phyloP scores from a whole-genome alignment of 2,113 vertebrate species.

The Aspidoscelis tigris region DNA sequence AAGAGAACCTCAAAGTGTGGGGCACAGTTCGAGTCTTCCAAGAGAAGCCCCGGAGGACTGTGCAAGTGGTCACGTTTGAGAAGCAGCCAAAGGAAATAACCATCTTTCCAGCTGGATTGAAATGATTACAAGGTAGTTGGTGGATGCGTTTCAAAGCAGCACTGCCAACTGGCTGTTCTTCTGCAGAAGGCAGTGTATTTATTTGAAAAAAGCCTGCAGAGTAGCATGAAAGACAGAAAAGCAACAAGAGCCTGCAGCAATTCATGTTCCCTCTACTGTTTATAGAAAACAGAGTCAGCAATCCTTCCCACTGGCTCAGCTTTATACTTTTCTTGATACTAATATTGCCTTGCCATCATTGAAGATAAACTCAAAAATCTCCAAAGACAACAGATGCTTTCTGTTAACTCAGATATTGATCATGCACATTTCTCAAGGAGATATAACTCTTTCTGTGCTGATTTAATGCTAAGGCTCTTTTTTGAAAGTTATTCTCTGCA shows the following conservation, averaged over 20 bases:
- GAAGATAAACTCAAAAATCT: slow-evolving; percentile 18
- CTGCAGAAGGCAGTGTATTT: slow-evolving; percentile 29
- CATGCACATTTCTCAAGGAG: neutral
- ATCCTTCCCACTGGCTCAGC: slow-evolving; percentile 7
- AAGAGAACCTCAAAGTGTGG: neutral
- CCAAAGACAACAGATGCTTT: slow-evolving; percentile 9
- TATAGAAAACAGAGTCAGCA: slow-evolving; percentile 37
- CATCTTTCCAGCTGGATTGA: slow-evolving; percentile 32
- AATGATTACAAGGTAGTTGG: slow-evolving; percentile 33
- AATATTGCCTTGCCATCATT: neutral
- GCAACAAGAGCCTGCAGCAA: slow-evolving; percentile 16
- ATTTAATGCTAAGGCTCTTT: neutral
- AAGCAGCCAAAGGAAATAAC: slow-evolving; percentile 55
- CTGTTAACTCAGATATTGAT: slow-evolving; percentile 13
- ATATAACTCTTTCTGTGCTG: slow-evolving; percentile 14
- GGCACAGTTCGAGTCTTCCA: slow-evolving; percentile 11
- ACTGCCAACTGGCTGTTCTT: slow-evolving; percentile 35
- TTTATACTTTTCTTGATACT: neutral
- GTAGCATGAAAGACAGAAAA: slow-evolving; percentile 30
- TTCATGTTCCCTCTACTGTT: slow-evolving; percentile 41
- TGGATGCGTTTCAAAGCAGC: slow-evolving; percentile 30
- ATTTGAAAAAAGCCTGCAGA: neutral
- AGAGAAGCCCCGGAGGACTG: neutral
- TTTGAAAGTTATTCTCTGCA: neutral
- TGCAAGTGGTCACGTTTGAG: slow-evolving; percentile 2